These are phyloP conservation scores for Nomada ferruginata DNA, from an alignment of 2,888 invertebrate species.

Conservation along the genomic window DNA sequence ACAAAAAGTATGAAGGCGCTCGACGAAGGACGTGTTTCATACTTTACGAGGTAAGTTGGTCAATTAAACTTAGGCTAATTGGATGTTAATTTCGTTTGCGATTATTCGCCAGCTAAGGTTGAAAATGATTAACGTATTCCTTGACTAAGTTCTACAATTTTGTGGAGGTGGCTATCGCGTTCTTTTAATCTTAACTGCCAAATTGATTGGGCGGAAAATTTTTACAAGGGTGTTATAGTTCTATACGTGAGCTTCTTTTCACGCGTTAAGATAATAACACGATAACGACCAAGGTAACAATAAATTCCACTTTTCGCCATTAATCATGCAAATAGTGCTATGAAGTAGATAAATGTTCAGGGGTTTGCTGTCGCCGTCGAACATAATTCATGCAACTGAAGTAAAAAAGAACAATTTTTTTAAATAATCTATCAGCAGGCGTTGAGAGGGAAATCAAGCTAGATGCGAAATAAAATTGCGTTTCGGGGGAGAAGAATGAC, in stretches of 20 bases:
- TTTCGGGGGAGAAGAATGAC: not conserved
- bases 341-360: constrained; percentile 13
- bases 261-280: constrained; percentile 26
- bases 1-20: constrained; percentile 2
- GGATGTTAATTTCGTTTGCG: not conserved
- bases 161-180: not conserved
- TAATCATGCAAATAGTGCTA: not conserved
- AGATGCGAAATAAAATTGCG: not conserved
- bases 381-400: not conserved
- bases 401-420: not conserved
- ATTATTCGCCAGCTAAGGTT: not conserved
- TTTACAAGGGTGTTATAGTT: constrained; percentile 34
- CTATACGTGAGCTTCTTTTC: constrained; percentile 25
- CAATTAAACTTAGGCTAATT: constrained; percentile 15
- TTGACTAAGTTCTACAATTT: not conserved
- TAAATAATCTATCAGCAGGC: no score
- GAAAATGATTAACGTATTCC: constrained; percentile 7
- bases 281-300: constrained; percentile 47
- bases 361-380: not conserved
- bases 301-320: constrained; percentile 13
- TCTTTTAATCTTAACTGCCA: constrained; percentile 46
- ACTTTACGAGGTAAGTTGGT: constrained; percentile 5
- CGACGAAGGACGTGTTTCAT: constrained; percentile 35
- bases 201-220: constrained; percentile 23
- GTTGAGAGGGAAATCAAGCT: not conserved